Conservation (phyloP, 2,888 invertebrate species). For the Oxycera nigricornis region DNA sequence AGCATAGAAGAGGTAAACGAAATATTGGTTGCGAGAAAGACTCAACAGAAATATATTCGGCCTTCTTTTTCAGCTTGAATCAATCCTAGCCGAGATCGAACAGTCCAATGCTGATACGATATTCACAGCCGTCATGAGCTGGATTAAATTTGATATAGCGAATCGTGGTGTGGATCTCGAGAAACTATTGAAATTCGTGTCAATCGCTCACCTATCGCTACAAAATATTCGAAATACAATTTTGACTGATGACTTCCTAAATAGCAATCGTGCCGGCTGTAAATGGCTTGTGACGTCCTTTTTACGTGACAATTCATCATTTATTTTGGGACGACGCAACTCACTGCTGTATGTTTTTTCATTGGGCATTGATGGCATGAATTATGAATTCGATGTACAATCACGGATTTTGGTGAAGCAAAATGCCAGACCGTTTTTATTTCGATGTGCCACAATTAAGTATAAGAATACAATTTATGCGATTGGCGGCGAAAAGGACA, state of each 20-base stretch:
- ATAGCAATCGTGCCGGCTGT: constrained; percentile 17
- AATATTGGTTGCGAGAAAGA: background rate
- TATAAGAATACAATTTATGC: constrained; percentile 6
- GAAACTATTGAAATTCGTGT: constrained; percentile 13
- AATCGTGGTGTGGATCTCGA: constrained; percentile 12
- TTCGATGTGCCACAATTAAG: constrained; percentile 23
- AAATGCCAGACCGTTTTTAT: background rate
- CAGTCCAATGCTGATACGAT: constrained; percentile 9
- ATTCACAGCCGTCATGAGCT: constrained; percentile 7
- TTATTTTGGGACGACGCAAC: constrained; percentile 10
- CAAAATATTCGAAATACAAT: background rate
- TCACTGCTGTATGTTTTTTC: constrained; percentile 10
- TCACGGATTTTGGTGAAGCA: background rate
- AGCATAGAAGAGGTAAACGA: background rate
- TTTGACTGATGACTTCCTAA: constrained; percentile 16
- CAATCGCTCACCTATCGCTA: background rate
- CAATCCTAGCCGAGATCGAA: background rate
- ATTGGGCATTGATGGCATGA: constrained; percentile 12
- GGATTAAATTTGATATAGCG: constrained; percentile 18
- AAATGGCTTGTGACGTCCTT: constrained; percentile 29
- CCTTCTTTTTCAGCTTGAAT: constrained; percentile 13
- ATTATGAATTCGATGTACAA: constrained; percentile 25
- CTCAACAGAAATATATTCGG: background rate
- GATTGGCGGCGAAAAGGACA: constrained; percentile 9
- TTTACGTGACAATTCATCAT: constrained; percentile 7